These are phyloP conservation scores for Tragelaphus eurycerus DNA, from an alignment of 2,797 vertebrate genomes.

Conservation along the genomic window DNA sequence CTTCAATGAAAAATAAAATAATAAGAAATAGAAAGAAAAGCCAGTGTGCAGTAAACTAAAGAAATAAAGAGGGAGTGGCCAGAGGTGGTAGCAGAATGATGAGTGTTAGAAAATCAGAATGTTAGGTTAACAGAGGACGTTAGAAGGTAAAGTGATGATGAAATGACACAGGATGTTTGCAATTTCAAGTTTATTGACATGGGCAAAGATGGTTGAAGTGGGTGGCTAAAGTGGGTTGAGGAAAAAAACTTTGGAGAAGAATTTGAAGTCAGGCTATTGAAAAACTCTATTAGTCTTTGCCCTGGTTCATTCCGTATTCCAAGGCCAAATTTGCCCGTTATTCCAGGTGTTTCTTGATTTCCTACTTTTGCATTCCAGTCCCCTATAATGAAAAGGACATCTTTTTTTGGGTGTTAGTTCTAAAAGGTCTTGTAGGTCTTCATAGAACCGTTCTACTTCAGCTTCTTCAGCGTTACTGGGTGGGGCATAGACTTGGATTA, in stretches of 20 bases:
- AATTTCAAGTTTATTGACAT: background rate
- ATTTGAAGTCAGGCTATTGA: background rate
- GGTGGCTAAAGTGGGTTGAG: fast-evolving
- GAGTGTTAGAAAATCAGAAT: background rate
- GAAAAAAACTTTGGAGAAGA: background rate
- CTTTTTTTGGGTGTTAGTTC: no score
- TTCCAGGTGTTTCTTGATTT: no score
- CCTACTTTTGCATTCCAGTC: no score
- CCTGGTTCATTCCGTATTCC: no score
- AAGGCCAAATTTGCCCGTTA: no score
- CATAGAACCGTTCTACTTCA: no score
- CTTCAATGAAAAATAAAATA: background rate
- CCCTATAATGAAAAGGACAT: no score
- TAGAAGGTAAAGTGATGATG: background rate
- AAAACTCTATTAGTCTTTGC: no score
- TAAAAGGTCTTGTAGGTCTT: no score
- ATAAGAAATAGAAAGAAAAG: background rate
- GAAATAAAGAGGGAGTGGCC: background rate
- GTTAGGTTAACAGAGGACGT: background rate
- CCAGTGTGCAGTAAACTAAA: background rate
- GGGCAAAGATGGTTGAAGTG: background rate
- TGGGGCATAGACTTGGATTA: no score
- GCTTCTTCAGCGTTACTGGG: no score
- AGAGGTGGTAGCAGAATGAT: background rate
- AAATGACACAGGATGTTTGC: fast-evolving